A percentile compares a stretch with the other conserved stretches of the same genome.
Conservation (phyloP, 2,797 vertebrate species). For the Vireo griseus region DNA sequence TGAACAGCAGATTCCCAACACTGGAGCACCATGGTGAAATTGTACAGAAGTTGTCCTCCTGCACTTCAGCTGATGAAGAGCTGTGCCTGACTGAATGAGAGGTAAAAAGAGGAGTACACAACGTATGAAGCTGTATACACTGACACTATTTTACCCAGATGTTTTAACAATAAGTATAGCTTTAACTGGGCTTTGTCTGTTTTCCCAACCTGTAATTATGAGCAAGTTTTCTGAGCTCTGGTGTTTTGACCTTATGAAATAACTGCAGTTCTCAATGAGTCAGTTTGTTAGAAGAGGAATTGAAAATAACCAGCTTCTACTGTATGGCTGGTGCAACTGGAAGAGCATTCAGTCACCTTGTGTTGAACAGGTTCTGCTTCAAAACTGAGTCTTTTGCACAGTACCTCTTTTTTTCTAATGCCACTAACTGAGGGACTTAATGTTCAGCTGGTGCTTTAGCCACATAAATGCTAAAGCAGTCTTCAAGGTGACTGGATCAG, state of each 20-base stretch:
- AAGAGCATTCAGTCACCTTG: neutral
- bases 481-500: neutral
- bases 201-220: neutral
- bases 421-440: neutral
- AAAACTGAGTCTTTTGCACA: neutral
- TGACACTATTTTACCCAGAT: fast-evolving
- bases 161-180: neutral
- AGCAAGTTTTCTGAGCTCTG: neutral
- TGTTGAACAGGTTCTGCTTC: slow-evolving; percentile 7
- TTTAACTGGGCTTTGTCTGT: neutral
- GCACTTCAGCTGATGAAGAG: neutral
- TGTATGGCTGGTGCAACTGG: neutral
- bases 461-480: neutral
- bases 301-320: neutral
- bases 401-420: neutral
- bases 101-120: neutral
- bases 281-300: neutral
- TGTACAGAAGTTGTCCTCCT: fast-evolving
- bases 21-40: neutral
- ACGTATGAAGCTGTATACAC: neutral
- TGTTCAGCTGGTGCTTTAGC: neutral
- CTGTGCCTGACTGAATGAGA: neutral
- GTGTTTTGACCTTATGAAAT: neutral
- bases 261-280: neutral
- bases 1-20: neutral